Evolutionary conservation across 2,797 vertebrate genomes (phyloP), one percentile per base, ranked within the genome.

Genomic region (Gobionotothen gibberifrons): DNA sequence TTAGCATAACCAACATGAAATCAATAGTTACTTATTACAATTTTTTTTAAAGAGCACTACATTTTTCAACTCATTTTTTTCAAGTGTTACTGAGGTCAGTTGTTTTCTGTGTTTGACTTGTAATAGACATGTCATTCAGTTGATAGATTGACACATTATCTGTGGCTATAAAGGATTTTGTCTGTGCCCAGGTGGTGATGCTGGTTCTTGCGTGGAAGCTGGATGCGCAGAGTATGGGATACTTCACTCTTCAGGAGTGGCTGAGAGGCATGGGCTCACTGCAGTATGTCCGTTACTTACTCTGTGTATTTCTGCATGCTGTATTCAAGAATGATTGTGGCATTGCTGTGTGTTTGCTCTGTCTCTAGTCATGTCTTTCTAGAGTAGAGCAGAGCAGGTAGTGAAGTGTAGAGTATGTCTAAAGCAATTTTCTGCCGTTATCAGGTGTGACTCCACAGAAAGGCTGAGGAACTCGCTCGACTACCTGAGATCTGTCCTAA

Each of bases 211-310:
- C 98, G 21, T 99, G 98, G 98, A 99, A 99, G 90, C 92, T 99
- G 92, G 98, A 99, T 90, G 98, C 98, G 79, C 98, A 99, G 90
- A 99, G 97, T 87, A 99, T 99, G 98, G 98, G 98, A 49, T 99
- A 99, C 91, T 99, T 99, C 89, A 99, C 98, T 16, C 95, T 98
- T 57, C 98, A 99, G 90, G 98, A 99, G 85, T 99, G 98, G 98
- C 94, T 99, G 75, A 97, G 97, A 95, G 98, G 98, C 90, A 99
- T 99, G 98, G 97, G 97, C 66, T 96, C 97, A 15, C 89, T 99
- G 88, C 98, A 98, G 98, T 99, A 97, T 92, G 98, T 95, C 69
- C n/a, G 0, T 13, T 48, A 10, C 19, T 9, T 10, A 19, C 13
- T 62, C 29, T 51, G 51, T 52, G 1, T 54, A 5, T 43, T 19